Conservation (phyloP, 2,797 vertebrate species). For the Margarornis squamiger region DNA sequence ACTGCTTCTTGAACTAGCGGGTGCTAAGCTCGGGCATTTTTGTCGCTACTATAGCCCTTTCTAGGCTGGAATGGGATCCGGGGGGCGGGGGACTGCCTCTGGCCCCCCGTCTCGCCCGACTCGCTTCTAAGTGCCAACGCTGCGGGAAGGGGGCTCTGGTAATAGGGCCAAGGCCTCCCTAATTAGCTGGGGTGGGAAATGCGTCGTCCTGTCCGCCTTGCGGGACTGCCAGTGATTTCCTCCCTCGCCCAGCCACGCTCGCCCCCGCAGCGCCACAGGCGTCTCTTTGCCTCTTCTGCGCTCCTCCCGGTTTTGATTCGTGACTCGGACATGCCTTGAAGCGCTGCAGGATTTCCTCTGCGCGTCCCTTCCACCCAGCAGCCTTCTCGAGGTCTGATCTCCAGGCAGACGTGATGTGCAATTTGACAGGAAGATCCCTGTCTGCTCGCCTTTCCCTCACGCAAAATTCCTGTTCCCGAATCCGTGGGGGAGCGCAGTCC, state of each 20-base stretch:
- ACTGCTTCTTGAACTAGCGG: background rate
- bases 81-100: background rate
- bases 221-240: background rate
- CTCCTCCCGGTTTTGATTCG: background rate
- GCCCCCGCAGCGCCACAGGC: background rate
- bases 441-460: background rate
- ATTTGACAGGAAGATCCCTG: background rate
- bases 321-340: background rate
- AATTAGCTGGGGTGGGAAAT: background rate
- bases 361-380: background rate
- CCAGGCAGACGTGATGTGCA: background rate
- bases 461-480: background rate
- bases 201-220: too few species aligned
- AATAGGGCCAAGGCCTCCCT: background rate
- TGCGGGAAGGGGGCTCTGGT: background rate
- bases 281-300: background rate
- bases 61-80: background rate
- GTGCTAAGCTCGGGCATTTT: background rate
- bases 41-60: background rate
- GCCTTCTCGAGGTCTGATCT: background rate
- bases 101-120: rapidly evolving
- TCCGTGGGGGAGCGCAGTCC: background rate
- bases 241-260: background rate
- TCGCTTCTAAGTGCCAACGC: background rate
- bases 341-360: background rate